Conservation (phyloP, 2,888 invertebrate species). For the Leptinotarsa juncta region DNA sequence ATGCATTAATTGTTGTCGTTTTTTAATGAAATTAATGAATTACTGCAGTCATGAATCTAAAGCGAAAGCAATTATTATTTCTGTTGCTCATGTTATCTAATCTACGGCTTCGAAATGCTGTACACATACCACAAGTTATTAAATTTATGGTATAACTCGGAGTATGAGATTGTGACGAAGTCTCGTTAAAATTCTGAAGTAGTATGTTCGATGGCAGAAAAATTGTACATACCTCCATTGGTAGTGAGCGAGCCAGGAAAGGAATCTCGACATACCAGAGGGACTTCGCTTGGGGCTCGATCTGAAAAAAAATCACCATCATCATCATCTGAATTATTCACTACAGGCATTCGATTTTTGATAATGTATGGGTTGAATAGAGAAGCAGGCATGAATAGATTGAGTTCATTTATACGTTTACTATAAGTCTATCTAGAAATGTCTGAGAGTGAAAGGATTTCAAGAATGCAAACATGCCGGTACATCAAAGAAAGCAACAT, state of each 20-base stretch:
- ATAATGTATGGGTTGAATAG: no score
- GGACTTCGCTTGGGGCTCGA: slow-evolving; percentile 77
- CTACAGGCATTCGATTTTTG: not conserved
- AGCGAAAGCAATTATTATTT: slow-evolving; percentile 27
- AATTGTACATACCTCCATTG: slow-evolving; percentile 77
- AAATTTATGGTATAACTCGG: slow-evolving; percentile 33
- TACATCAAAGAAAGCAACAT: no score
- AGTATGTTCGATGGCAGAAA: slow-evolving; percentile 27
- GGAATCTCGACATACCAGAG: slow-evolving; percentile 72
- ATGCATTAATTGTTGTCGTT: slow-evolving; percentile 21
- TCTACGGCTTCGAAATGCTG: slow-evolving; percentile 24
- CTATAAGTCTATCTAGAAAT: no score
- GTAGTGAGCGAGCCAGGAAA: slow-evolving; percentile 82
- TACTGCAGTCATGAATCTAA: slow-evolving; percentile 27
- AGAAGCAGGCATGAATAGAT: no score
- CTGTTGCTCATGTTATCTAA: slow-evolving; percentile 24
- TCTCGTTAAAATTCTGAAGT: slow-evolving; percentile 41
- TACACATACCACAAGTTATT: slow-evolving; percentile 34
- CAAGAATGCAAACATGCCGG: no score
- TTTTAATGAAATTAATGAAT: slow-evolving; percentile 24
- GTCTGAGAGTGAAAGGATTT: no score
- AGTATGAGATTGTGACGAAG: slow-evolving; percentile 29
- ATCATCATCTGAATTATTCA: not conserved
- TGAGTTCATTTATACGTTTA: no score
- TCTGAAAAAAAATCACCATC: slow-evolving; percentile 66